Percentiles rank a stretch among this genome's conserved stretches.
phyloP scores from a whole-genome alignment of 2,888 invertebrate species.

The Drosophila affinis region DNA sequence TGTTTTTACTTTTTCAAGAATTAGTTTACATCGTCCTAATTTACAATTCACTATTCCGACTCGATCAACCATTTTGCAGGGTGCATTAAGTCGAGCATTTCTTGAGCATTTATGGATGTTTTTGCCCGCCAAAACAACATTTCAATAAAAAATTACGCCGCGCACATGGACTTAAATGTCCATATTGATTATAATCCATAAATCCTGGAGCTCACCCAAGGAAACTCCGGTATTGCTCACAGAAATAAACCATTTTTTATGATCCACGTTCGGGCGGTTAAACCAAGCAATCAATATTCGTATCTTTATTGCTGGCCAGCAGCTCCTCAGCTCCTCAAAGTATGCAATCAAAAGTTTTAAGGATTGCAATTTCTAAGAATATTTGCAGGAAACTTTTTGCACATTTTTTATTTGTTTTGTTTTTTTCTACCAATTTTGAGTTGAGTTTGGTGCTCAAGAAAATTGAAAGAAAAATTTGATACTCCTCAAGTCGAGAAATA shows the following conservation, averaged over 20 bases:
- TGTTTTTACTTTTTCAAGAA: no score
- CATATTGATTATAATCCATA: constrained; percentile 8
- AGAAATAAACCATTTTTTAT: constrained; percentile 20
- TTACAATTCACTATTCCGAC: neutral
- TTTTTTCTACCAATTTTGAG: neutral
- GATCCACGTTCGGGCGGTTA: constrained; percentile 9
- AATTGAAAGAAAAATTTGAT: constrained; percentile 4
- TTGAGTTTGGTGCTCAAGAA: neutral
- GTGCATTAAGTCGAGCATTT: neutral
- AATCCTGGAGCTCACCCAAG: constrained; percentile 5
- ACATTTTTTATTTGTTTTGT: neutral
- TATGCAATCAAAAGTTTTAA: constrained; percentile 36
- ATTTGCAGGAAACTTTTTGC: constrained; percentile 7
- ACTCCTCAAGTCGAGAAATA: neutral
- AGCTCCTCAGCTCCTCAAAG: constrained; percentile 10
- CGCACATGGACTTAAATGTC: neutral
- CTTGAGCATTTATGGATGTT: neutral
- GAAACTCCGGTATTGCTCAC: constrained; percentile 6
- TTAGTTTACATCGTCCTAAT: neutral
- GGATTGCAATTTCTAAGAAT: constrained; percentile 9
- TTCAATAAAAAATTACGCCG: constrained; percentile 3
- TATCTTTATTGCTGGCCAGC: constrained; percentile 6
- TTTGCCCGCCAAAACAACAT: neutral
- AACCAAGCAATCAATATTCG: constrained; percentile 19
- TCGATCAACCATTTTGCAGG: neutral